These are phyloP conservation scores for Drosophila sp. DNA, from an alignment of 1,140 invertebrate genomes.

Conservation along the genomic window DNA sequence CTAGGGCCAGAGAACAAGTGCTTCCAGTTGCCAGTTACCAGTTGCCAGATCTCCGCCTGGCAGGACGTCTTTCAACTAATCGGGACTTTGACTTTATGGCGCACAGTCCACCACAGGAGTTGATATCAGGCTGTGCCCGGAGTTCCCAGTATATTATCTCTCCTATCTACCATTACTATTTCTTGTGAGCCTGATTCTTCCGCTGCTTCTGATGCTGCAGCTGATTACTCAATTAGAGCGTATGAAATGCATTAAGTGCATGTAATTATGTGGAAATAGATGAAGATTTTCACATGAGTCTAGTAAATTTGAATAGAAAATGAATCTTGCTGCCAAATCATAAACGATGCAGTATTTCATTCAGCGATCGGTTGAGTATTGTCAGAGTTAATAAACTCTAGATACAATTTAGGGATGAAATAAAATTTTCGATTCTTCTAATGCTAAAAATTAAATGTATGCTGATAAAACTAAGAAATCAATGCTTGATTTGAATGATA, in stretches of 20 bases:
- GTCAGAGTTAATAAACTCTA: too few relatives aligned
- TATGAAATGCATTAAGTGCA: slow-evolving; percentile 41
- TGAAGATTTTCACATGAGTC: slow-evolving; percentile 25
- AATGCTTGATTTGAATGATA: too few relatives aligned
- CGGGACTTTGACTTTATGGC: slow-evolving; percentile 46
- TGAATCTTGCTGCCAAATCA: neutral
- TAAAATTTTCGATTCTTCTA: too few relatives aligned
- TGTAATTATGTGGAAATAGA: slow-evolving; percentile 62
- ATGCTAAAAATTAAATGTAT: too few relatives aligned
- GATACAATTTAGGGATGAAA: too few relatives aligned
- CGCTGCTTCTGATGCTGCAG: slow-evolving; percentile 26
- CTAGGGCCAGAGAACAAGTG: slow-evolving; percentile 42
- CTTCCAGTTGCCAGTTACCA: slow-evolving; percentile 38
- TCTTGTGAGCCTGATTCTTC: neutral
- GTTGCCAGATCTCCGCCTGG: slow-evolving; percentile 16
- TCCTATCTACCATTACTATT: neutral
- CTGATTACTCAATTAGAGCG: slow-evolving; percentile 73
- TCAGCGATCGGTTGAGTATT: neutral
- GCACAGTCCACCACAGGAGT: slow-evolving; percentile 39
- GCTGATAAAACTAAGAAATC: too few relatives aligned
- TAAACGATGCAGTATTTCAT: too few relatives aligned
- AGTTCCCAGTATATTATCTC: slow-evolving; percentile 9
- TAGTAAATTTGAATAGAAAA: neutral
- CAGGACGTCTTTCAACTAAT: slow-evolving; percentile 41
- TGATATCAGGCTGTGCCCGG: slow-evolving; percentile 18